Conservation (phyloP, 2,113 vertebrate species). For the Daphoenositta chrysoptera region DNA sequence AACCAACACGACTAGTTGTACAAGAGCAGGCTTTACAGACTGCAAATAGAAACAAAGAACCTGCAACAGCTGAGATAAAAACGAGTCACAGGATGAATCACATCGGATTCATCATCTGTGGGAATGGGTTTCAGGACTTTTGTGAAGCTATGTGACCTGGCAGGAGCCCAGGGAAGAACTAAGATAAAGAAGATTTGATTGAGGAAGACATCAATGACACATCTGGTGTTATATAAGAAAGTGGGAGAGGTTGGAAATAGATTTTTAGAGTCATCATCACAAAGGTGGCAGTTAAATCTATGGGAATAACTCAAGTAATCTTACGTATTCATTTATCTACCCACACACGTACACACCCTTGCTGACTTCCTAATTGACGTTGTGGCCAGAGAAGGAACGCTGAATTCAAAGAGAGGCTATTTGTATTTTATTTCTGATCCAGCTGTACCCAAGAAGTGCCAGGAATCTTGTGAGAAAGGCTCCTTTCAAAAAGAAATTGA, state of each 20-base stretch:
- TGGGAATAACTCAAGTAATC: conserved; percentile 6
- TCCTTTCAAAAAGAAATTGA: conserved; percentile 19
- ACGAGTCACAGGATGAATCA: conserved; percentile 13
- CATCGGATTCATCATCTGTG: background rate
- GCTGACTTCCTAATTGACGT: conserved; percentile 2
- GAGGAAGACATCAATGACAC: background rate
- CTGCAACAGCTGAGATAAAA: background rate
- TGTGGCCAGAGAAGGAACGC: background rate
- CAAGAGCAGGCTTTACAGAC: background rate
- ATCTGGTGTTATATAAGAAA: background rate
- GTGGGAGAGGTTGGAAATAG: conserved; percentile 21
- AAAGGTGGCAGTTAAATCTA: conserved; percentile 23
- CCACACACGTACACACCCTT: conserved; percentile 21
- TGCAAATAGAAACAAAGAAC: background rate
- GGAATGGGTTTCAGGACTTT: conserved; percentile 15
- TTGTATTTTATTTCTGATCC: conserved; percentile 25
- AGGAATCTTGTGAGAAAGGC: conserved; percentile 35
- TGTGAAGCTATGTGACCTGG: conserved; percentile 8
- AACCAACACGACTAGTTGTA: background rate
- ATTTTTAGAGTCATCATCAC: background rate
- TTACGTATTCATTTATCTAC: background rate
- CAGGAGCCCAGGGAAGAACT: background rate
- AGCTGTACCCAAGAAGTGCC: conserved; percentile 38
- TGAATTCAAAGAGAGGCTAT: conserved; percentile 30
- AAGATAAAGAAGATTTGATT: background rate